These are phyloP conservation scores for Urocyon cinereoargenteus DNA, from an alignment of 2,797 vertebrate genomes.

Conservation along the genomic window DNA sequence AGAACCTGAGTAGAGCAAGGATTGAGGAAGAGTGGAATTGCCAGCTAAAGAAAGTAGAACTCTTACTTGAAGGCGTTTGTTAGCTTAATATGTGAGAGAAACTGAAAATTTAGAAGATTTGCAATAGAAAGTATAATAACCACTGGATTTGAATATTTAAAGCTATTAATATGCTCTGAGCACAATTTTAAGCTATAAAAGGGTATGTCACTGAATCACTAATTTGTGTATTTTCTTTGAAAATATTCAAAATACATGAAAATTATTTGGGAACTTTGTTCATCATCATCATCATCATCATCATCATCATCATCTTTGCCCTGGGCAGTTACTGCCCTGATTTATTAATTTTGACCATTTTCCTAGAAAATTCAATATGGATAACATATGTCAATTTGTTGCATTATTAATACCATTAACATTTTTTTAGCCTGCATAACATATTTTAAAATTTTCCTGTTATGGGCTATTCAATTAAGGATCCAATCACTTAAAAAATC, in stretches of 20 bases:
- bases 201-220: not conserved
- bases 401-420: not conserved
- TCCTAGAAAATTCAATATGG: not conserved
- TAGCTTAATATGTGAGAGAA: not conserved
- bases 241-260: slow-evolving; percentile 7
- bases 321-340: not conserved
- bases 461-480: not conserved
- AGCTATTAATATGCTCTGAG: not conserved
- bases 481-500: not conserved
- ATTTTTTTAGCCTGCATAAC: not conserved
- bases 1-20: not conserved
- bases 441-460: not conserved
- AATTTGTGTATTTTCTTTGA: not conserved
- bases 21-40: not conserved
- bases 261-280: slow-evolving; percentile 24
- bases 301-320: not conserved
- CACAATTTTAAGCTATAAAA: not conserved
- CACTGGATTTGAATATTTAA: slow-evolving; percentile 5
- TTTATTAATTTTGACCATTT: slow-evolving; percentile 6
- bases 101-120: not conserved
- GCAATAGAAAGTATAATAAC: not conserved
- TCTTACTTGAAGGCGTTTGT: not conserved
- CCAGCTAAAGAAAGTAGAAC: not conserved
- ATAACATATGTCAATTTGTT: not conserved
- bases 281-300: not conserved